These are phyloP conservation scores for Trichonephila inaurata DNA, from an alignment of 1,140 invertebrate species.

Conservation along the genomic window DNA sequence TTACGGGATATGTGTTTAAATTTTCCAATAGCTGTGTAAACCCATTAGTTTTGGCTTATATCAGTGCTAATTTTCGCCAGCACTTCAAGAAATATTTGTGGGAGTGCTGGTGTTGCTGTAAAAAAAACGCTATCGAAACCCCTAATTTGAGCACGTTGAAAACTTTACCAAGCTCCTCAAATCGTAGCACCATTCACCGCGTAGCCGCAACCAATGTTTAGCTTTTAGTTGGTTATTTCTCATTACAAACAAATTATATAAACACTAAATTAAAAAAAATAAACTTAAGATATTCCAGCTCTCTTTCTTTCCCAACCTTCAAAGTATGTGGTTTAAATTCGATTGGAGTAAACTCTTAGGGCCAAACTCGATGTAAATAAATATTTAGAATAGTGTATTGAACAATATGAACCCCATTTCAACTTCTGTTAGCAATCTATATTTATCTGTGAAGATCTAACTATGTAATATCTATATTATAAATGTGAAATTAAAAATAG, in stretches of 20 bases:
- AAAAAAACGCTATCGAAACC: neutral
- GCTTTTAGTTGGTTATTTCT: neutral
- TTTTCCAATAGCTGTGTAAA: constrained; percentile 93
- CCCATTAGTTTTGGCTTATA: constrained; percentile 91
- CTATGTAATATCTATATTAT: too few species aligned
- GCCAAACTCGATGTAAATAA: too few species aligned
- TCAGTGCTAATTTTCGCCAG: constrained; percentile 93
- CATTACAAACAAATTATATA: neutral
- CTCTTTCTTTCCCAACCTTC: too few species aligned
- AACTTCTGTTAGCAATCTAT: too few species aligned
- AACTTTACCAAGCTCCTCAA: constrained; percentile 46
- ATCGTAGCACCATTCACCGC: constrained; percentile 43
- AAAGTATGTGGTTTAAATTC: too few species aligned
- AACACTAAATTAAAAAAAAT: neutral
- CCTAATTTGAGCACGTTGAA: constrained; percentile 33
- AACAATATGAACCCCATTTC: too few species aligned
- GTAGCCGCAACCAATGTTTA: constrained; percentile 35
- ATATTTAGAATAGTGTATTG: too few species aligned
- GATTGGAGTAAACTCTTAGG: too few species aligned
- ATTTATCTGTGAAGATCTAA: too few species aligned
- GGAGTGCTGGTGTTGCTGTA: too few species aligned
- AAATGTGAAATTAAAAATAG: too few species aligned
- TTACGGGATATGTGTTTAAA: constrained; percentile 90
- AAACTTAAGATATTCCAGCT: neutral
- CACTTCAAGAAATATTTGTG: constrained; percentile 94